Evolutionary conservation across 2,113 vertebrate genomes (phyloP), one percentile per base, ranked within the genome.

Genomic region (Scomber scombrus): DNA sequence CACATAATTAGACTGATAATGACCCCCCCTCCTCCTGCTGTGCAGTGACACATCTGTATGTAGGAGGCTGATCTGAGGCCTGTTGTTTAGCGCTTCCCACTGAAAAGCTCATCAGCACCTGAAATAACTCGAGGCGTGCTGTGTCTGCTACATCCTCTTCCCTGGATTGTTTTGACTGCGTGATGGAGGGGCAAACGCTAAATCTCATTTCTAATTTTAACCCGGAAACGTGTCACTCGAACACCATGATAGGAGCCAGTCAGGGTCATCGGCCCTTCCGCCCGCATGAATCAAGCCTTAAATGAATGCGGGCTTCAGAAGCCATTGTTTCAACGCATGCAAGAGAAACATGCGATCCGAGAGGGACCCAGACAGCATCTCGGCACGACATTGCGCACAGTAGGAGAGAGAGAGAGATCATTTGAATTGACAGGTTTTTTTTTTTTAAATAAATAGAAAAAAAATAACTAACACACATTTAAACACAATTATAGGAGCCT

Each of bases 181-280:
- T 90, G 92, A 88, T 91, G 89, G 88, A 94, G 92, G 83, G 83
- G 93, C 88, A 82, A 93, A 90, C 89, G 88, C 92, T 88, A 87
- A 88, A 88, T 91, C 92, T 93, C 88, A 91, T 90, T 93, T 93
- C 95, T 95, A 95, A 94, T 89, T 95, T 94, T 95, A 95, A 95
- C 90, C 93, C 93, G 95, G 94, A 95, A 95, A 95, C 94, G 88
- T 95, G 93, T 95, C 93, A 94, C 88, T 95, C 91, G 91, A 94
- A 93, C 94, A 94, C 80, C 82, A 88, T 90, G 93, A 93, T 93
- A 92, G 91, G 89, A 89, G 89, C 87, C 84, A 86, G 84, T 70
- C 93, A 84, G 93, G 95, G 94, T 95, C 94, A 94, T 85, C 79
- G 77, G 85, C 71, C 80, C 88, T 91, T 95, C 94, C 93, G 92